These are phyloP conservation scores for Eupithecia centaureata DNA, from an alignment of 2,888 invertebrate species.

Conservation along the genomic window DNA sequence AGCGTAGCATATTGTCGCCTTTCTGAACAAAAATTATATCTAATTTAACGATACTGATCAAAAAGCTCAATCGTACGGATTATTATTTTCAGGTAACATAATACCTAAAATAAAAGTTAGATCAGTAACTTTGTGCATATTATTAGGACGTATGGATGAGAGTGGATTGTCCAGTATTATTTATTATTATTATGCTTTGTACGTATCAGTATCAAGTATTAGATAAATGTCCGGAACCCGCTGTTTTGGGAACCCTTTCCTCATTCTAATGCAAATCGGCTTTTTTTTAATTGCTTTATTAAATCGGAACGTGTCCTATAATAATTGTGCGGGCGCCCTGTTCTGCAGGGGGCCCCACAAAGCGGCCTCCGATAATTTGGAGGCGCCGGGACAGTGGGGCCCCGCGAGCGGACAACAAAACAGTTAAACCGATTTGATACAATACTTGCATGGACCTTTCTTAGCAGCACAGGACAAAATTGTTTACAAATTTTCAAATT, in stretches of 20 bases:
- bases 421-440: background rate
- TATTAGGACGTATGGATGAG: no score
- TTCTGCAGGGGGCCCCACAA: slow-evolving; percentile 30
- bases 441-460: background rate
- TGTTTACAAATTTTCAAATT: no score
- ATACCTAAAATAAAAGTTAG: no score
- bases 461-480: background rate
- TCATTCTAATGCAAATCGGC: slow-evolving; percentile 74
- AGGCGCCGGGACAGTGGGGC: slow-evolving; percentile 12
- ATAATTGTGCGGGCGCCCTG: slow-evolving; percentile 58
- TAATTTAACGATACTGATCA: no score
- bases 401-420: background rate
- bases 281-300: slow-evolving; percentile 81
- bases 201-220: background rate
- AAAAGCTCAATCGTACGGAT: no score
- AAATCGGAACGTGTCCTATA: slow-evolving; percentile 78
- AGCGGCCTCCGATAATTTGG: slow-evolving; percentile 40
- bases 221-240: slow-evolving; percentile 26
- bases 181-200: no score
- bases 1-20: no score
- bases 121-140: no score
- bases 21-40: no score
- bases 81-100: no score
- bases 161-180: no score
- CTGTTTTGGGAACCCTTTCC: slow-evolving; percentile 59